Evolutionary conservation across 2,113 vertebrate species (phyloP).

Genomic region (Catharus minimus): DNA sequence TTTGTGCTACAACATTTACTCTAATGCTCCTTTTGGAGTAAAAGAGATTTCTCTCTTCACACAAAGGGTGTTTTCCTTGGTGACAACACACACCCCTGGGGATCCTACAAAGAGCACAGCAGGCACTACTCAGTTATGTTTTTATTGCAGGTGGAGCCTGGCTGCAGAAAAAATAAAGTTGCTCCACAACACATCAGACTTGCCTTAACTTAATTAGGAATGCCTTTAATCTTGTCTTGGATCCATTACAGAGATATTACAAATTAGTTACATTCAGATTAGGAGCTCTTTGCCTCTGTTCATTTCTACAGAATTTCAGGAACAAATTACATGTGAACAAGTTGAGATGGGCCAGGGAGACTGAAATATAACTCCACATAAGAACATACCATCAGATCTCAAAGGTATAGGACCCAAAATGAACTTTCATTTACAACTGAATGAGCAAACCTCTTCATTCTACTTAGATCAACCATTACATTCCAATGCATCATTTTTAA

Average conservation of each 20-base stretch:
- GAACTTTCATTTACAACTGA: not conserved
- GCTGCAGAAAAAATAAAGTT: not conserved
- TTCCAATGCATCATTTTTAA: not conserved
- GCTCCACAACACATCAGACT: not conserved
- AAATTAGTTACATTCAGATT: not conserved
- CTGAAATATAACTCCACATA: not conserved
- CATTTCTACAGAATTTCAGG: not conserved
- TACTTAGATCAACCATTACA: not conserved
- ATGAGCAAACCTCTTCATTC: not conserved
- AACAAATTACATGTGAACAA: not conserved
- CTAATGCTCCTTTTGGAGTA: not conserved
- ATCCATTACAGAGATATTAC: not conserved
- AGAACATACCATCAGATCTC: not conserved
- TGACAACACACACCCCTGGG: not conserved
- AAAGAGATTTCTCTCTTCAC: not conserved
- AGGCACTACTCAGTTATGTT: not conserved
- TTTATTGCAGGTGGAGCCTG: not conserved
- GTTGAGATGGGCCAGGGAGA: not conserved
- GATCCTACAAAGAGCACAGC: not conserved
- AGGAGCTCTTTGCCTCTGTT: not conserved
- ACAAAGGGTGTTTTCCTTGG: accelerated
- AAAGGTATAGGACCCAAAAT: not conserved
- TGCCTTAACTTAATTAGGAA: not conserved
- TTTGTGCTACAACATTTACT: not conserved
- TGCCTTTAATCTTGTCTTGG: not conserved